These are phyloP conservation scores for Stenichneumon culpator DNA, from an alignment of 2,888 invertebrate species.

Conservation along the genomic window DNA sequence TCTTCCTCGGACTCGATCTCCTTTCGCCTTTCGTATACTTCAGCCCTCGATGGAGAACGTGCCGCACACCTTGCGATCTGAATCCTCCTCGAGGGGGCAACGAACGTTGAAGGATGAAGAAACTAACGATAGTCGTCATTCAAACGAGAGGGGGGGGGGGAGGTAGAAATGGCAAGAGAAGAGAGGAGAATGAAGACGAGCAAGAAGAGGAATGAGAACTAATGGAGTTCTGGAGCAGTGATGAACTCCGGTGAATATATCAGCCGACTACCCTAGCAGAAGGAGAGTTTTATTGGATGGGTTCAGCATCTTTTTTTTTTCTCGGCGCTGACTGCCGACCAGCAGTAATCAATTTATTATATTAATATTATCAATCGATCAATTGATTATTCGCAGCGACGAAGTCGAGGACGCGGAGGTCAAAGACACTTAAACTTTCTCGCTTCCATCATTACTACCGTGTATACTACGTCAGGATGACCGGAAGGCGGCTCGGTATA, in stretches of 20 bases:
- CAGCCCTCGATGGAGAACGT: slow-evolving; percentile 34
- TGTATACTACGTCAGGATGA: slow-evolving; percentile 61
- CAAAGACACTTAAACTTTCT: slow-evolving; percentile 59
- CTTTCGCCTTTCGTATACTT: slow-evolving; percentile 38
- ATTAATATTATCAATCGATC: slow-evolving; percentile 62
- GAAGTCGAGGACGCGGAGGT: slow-evolving; percentile 41
- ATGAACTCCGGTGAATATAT: slow-evolving; percentile 42
- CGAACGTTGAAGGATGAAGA: slow-evolving; percentile 44
- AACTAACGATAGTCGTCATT: slow-evolving; percentile 46
- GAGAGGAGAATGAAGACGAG: background rate
- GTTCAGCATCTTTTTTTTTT: slow-evolving; percentile 31
- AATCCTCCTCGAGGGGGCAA: slow-evolving; percentile 46
- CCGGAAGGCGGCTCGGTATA: slow-evolving; percentile 69
- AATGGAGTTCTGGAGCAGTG: slow-evolving; percentile 48
- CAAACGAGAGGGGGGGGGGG: slow-evolving; percentile 14
- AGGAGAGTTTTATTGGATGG: slow-evolving; percentile 45
- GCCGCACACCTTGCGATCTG: slow-evolving; percentile 60
- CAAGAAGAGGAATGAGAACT: slow-evolving; percentile 47
- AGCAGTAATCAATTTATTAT: slow-evolving; percentile 43
- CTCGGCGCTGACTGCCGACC: background rate
- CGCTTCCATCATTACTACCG: slow-evolving; percentile 60
- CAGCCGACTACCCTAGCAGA: slow-evolving; percentile 5
- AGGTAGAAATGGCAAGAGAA: background rate
- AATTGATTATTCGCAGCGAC: slow-evolving; percentile 47
- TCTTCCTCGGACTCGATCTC: slow-evolving; percentile 34